Evolutionary conservation across 2,113 vertebrate species (phyloP).

Genomic region (Sinocyclocheilus rhinocerous): DNA sequence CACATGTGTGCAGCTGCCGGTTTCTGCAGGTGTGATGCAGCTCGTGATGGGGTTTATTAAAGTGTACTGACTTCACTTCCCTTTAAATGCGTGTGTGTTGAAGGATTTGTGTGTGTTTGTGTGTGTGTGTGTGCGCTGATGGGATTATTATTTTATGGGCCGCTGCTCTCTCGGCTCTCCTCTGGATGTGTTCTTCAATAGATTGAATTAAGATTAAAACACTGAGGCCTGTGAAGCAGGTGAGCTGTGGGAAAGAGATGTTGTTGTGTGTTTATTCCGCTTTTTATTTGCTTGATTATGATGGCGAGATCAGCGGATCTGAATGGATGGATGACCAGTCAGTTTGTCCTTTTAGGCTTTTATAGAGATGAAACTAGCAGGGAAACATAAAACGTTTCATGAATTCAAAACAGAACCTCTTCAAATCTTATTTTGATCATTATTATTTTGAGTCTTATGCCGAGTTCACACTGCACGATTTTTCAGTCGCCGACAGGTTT

Average conservation of each 20-base stretch:
- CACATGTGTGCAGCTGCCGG: conserved; percentile 24
- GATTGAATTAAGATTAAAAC: conserved; percentile 81
- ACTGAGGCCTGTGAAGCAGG: conserved; percentile 64
- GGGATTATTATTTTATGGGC: conserved; percentile 79
- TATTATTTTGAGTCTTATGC: neutral
- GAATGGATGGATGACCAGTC: conserved; percentile 57
- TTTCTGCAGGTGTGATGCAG: conserved; percentile 39
- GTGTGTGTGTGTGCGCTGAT: conserved; percentile 63
- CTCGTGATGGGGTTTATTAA: conserved; percentile 10
- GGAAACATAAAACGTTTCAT: neutral
- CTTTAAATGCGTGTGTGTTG: neutral
- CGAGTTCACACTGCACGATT: too few relatives aligned
- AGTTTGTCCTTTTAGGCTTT: conserved; percentile 5
- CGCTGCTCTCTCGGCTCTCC: conserved; percentile 70
- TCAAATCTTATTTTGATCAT: neutral
- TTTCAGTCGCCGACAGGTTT: too few relatives aligned
- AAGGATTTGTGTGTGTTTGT: conserved; percentile 57
- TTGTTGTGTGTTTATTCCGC: conserved; percentile 73
- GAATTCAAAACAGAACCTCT: neutral
- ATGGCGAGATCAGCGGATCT: conserved; percentile 57
- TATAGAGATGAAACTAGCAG: neutral
- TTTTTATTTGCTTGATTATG: conserved; percentile 67
- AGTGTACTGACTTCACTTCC: conserved; percentile 6
- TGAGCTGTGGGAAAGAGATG: conserved; percentile 69
- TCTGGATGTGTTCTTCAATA: conserved; percentile 72